Evolutionary conservation across 2,113 vertebrate species (phyloP).

Genomic region (Oreochromis spilurus): DNA sequence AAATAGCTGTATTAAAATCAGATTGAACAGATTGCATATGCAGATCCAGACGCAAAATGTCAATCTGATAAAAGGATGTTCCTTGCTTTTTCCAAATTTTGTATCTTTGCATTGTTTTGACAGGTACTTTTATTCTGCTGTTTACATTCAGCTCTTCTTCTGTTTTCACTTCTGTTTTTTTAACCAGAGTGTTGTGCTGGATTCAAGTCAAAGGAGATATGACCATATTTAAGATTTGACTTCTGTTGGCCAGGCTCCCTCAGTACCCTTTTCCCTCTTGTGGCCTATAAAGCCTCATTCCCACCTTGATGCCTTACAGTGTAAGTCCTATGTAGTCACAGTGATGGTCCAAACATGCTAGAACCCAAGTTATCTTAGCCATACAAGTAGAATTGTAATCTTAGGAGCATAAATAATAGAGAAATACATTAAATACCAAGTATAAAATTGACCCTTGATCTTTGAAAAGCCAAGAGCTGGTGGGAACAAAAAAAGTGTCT

Average conservation of each 20-base stretch:
- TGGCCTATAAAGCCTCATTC: not conserved
- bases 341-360: not conserved
- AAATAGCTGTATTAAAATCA: not conserved
- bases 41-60: not conserved
- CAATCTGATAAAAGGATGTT: not conserved
- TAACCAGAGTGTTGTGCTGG: too few species aligned
- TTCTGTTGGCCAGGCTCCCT: not conserved
- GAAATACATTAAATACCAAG: not conserved
- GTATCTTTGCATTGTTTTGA: not conserved
- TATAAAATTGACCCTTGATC: not conserved
- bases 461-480: not conserved
- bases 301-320: not conserved
- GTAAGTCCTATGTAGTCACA: not conserved
- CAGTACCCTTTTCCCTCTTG: accelerated
- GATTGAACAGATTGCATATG: not conserved
- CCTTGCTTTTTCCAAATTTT: not conserved
- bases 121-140: not conserved
- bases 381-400: not conserved
- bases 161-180: not conserved
- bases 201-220: too few species aligned
- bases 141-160: not conserved
- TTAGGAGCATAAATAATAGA: not conserved
- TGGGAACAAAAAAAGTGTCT: too few species aligned
- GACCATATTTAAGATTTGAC: too few species aligned
- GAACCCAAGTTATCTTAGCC: not conserved